These are phyloP conservation scores for Platichthys flesus DNA, from an alignment of 2,113 vertebrate genomes.

Conservation along the genomic window DNA sequence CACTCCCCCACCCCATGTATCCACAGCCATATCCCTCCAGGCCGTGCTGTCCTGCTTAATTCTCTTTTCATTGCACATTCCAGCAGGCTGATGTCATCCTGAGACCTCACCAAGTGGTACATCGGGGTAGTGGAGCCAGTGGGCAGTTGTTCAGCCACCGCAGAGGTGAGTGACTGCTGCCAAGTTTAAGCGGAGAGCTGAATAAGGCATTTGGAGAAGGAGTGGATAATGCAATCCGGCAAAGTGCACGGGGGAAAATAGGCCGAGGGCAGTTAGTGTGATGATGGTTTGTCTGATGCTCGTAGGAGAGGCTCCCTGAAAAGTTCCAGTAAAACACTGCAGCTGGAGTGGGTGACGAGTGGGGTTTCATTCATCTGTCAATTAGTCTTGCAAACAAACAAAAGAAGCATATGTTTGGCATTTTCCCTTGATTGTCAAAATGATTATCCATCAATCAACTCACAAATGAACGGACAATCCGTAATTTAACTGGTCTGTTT, in stretches of 20 bases:
- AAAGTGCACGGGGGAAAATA: slow-evolving; percentile 38
- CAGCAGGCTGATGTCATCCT: slow-evolving; percentile 76
- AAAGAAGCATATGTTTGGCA: too few species aligned
- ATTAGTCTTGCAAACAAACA: too few species aligned
- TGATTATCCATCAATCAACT: too few species aligned
- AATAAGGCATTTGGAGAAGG: slow-evolving; percentile 62
- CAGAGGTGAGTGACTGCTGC: slow-evolving; percentile 66
- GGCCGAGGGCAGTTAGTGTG: slow-evolving; percentile 40
- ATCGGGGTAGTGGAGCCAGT: slow-evolving; percentile 41
- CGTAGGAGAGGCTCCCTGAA: neutral
- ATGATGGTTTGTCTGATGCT: slow-evolving; percentile 9
- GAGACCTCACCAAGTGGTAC: slow-evolving; percentile 64
- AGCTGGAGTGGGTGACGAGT: neutral
- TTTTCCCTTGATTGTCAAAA: too few species aligned
- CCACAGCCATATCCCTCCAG: slow-evolving; percentile 42
- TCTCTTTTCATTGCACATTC: slow-evolving; percentile 79
- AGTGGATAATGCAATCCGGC: slow-evolving; percentile 61
- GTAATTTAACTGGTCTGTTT: too few species aligned
- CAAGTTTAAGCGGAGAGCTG: slow-evolving; percentile 62
- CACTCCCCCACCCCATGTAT: neutral
- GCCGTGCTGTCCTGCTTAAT: slow-evolving; percentile 57
- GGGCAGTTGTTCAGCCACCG: slow-evolving; percentile 58
- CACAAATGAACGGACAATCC: too few species aligned
- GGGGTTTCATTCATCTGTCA: too few species aligned
- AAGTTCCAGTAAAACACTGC: slow-evolving; percentile 12